These are phyloP conservation scores for Patagioenas fasciata DNA, from an alignment of 2,113 vertebrate species.

Conservation along the genomic window DNA sequence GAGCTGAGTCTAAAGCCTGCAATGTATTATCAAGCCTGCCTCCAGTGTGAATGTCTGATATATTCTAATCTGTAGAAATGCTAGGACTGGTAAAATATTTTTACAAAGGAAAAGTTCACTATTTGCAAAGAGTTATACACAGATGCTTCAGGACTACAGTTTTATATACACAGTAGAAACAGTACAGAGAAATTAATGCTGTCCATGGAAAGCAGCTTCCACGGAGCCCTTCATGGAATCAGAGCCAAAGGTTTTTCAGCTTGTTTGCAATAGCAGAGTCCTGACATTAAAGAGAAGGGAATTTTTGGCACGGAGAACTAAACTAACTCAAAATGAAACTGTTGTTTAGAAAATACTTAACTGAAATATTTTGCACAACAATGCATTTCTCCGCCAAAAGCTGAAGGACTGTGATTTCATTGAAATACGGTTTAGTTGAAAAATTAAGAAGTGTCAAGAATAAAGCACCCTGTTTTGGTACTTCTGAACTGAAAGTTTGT, in stretches of 20 bases:
- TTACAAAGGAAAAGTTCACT: background rate
- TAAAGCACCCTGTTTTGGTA: background rate
- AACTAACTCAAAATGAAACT: background rate
- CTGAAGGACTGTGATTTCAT: background rate
- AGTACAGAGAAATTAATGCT: background rate
- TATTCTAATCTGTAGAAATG: background rate
- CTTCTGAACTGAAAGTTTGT: background rate
- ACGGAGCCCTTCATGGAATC: background rate
- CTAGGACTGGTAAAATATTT: background rate
- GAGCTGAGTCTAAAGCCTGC: background rate
- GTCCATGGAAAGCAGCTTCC: background rate
- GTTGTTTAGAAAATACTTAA: background rate
- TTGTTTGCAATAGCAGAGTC: background rate
- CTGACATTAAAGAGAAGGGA: background rate
- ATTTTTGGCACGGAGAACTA: background rate
- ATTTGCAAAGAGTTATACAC: background rate
- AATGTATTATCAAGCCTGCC: accelerated
- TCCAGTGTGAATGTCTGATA: background rate
- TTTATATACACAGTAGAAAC: background rate
- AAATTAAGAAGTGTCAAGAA: background rate
- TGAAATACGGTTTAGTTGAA: background rate
- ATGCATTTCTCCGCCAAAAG: background rate
- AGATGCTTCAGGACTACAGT: background rate
- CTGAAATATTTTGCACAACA: background rate
- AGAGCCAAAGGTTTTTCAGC: background rate